Conservation (phyloP, 1,140 invertebrate species). For the Tetragonula clypearis region DNA sequence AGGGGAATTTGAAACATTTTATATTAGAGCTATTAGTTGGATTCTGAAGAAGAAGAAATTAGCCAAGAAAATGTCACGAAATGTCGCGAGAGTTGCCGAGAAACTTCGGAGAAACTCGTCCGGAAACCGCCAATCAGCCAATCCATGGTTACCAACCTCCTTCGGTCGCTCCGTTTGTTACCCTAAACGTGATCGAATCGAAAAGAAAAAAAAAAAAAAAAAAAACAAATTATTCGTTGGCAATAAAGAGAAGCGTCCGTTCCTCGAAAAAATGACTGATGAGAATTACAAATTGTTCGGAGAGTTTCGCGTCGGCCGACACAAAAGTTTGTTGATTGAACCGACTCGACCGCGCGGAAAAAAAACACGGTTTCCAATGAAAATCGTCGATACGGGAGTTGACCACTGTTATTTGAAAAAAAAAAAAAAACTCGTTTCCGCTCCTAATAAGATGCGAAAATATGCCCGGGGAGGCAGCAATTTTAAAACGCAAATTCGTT, state of each 20-base stretch:
- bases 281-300: background rate
- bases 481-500: background rate
- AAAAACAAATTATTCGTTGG: background rate
- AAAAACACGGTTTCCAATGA: background rate
- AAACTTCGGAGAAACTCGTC: conserved; percentile 59
- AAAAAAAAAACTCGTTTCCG: background rate
- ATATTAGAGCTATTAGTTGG: background rate
- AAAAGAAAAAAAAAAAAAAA: background rate
- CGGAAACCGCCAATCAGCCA: conserved; percentile 62
- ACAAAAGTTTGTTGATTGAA: background rate
- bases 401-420: background rate
- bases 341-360: background rate
- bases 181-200: background rate
- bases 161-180: background rate
- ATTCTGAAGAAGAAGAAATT: conserved; percentile 9
- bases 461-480: background rate
- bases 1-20: no score
- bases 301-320: background rate
- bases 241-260: background rate
- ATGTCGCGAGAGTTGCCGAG: conserved; percentile 42
- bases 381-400: background rate
- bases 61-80: conserved; percentile 54
- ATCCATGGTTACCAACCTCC: conserved; percentile 16
- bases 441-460: background rate
- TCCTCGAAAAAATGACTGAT: background rate